Percentiles rank a stretch among this genome's conserved stretches.
Conservation (phyloP, 2,888 invertebrate genomes). For the Meteorus colon region DNA sequence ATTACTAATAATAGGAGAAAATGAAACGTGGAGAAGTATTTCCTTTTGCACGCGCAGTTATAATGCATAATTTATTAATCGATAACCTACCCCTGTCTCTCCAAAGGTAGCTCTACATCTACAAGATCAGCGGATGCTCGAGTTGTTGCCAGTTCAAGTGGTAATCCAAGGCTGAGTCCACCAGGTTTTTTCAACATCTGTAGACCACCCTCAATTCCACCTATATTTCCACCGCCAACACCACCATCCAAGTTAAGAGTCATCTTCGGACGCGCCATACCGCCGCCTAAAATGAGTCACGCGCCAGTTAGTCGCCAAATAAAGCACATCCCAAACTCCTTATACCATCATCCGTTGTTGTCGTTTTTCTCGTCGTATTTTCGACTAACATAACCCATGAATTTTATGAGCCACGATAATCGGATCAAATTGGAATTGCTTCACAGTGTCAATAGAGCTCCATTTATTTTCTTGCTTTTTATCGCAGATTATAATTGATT, state of each 20-base stretch:
- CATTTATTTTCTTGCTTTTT: slow-evolving; percentile 1
- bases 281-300: slow-evolving; percentile 70
- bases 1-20: neutral
- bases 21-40: neutral
- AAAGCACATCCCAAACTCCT: slow-evolving; percentile 33
- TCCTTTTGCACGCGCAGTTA: neutral
- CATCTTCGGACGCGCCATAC: slow-evolving; percentile 78
- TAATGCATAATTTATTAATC: slow-evolving; percentile 7
- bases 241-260: slow-evolving; percentile 80
- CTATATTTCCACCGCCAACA: slow-evolving; percentile 77
- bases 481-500: neutral
- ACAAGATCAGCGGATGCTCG: slow-evolving; percentile 83
- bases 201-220: slow-evolving; percentile 57
- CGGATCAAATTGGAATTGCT: slow-evolving; percentile 35
- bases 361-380: slow-evolving; percentile 14
- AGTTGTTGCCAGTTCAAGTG: slow-evolving; percentile 74
- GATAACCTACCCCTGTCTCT: slow-evolving; percentile 86
- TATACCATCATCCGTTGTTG: neutral
- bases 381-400: slow-evolving; percentile 18
- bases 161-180: slow-evolving; percentile 72
- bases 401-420: slow-evolving; percentile 49
- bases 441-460: neutral
- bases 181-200: slow-evolving; percentile 70
- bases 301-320: slow-evolving; percentile 63
- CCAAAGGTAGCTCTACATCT: slow-evolving; percentile 86